These are phyloP conservation scores for Australoheros scitulus DNA, from an alignment of 2,113 vertebrate genomes.

Conservation along the genomic window DNA sequence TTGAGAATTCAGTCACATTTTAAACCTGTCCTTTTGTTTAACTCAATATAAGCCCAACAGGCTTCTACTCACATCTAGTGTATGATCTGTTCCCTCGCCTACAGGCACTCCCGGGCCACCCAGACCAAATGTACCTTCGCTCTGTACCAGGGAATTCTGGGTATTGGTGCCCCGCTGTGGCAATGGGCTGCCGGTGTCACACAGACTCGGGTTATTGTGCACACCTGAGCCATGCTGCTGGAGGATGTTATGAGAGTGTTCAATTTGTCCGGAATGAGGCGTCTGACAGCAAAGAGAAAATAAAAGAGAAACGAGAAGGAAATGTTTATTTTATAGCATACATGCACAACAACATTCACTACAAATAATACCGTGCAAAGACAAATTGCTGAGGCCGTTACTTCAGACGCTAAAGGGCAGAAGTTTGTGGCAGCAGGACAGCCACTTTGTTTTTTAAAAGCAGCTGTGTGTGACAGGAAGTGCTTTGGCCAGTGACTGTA, in stretches of 20 bases:
- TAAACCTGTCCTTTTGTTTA: background rate
- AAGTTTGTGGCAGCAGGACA: constrained; percentile 27
- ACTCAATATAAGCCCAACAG: background rate
- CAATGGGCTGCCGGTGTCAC: constrained; percentile 79
- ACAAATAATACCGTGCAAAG: background rate
- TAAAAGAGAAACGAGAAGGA: background rate
- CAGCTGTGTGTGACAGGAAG: constrained; percentile 55
- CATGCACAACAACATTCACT: background rate
- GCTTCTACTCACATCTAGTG: constrained; percentile 87
- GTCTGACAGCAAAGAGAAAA: constrained; percentile 68
- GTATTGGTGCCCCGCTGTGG: constrained; percentile 79
- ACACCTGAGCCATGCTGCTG: constrained; percentile 81
- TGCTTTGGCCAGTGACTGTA: background rate
- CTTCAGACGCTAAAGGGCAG: constrained; percentile 20
- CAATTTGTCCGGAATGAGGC: constrained; percentile 81
- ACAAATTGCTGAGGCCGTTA: background rate
- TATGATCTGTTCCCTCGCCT: constrained; percentile 86
- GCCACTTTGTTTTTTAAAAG: background rate
- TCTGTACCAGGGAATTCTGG: constrained; percentile 80
- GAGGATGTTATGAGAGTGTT: constrained; percentile 81
- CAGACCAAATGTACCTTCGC: constrained; percentile 80
- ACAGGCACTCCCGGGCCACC: constrained; percentile 73
- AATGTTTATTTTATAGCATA: background rate
- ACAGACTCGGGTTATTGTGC: constrained; percentile 71
- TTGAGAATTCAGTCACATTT: background rate